Conservation (phyloP, 2,888 invertebrate genomes). For the Chamaedrilus cognettii region DNA sequence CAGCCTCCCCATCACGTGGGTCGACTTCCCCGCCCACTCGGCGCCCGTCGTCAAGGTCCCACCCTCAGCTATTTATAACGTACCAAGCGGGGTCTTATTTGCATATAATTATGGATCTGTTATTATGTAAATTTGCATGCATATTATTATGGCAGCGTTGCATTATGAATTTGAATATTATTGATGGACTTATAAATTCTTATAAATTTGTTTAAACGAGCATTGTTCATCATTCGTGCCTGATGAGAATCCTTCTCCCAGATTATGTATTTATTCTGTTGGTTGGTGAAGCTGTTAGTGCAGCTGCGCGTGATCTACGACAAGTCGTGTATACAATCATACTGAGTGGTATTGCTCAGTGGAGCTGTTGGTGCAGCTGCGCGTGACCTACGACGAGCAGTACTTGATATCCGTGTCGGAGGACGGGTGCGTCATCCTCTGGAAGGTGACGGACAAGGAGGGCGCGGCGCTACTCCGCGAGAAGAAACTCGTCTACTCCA, state of each 20-base stretch:
- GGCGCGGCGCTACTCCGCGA: slow-evolving; percentile 65
- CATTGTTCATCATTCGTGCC: too few species aligned
- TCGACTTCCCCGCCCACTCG: slow-evolving; percentile 63
- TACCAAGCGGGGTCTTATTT: too few species aligned
- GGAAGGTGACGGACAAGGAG: slow-evolving; percentile 73
- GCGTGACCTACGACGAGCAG: slow-evolving; percentile 78
- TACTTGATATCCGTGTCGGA: slow-evolving; percentile 71
- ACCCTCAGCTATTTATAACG: too few species aligned
- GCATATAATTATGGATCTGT: too few species aligned
- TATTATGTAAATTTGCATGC: too few species aligned
- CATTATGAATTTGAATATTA: neutral
- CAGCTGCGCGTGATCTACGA: slow-evolving; percentile 75
- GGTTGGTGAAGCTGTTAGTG: too few species aligned
- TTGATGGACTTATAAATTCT: too few species aligned
- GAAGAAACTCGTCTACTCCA: slow-evolving; percentile 74
- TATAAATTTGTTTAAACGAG: too few species aligned
- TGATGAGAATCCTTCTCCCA: too few species aligned
- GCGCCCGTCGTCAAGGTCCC: slow-evolving; percentile 63
- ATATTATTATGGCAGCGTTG: neutral
- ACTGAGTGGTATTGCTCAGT: too few species aligned
- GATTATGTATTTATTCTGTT: too few species aligned
- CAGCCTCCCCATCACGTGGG: slow-evolving; percentile 67
- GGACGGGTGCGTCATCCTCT: slow-evolving; percentile 81
- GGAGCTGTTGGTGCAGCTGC: slow-evolving; percentile 66
- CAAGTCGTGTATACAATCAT: slow-evolving; percentile 73